phyloP scores from a whole-genome alignment of 1,140 invertebrate species.

The Papilio xuthus region DNA sequence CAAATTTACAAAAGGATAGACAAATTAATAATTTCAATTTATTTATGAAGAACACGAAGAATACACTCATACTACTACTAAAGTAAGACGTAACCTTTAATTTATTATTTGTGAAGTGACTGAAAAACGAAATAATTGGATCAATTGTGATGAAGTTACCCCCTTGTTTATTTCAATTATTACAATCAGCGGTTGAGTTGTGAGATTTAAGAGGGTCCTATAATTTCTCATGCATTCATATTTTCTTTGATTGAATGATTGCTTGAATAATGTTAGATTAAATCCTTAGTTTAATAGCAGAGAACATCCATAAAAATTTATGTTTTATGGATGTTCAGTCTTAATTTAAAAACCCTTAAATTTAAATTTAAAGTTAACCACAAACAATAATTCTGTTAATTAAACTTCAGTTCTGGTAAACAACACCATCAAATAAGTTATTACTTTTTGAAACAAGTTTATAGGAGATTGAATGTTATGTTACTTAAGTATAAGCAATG shows the following conservation, averaged over 20 bases:
- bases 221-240: neutral
- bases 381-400: neutral
- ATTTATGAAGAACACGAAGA: neutral
- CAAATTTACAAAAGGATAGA: too few species aligned
- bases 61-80: neutral
- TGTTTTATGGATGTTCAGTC: too few species aligned
- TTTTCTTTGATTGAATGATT: neutral
- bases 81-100: neutral
- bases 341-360: too few species aligned
- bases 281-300: too few species aligned
- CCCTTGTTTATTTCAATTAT: neutral
- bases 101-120: neutral
- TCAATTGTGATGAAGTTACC: neutral
- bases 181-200: neutral
- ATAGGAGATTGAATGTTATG: neutral
- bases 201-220: neutral
- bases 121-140: neutral
- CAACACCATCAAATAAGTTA: neutral
- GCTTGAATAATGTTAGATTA: too few species aligned
- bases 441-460: neutral
- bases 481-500: slow-evolving; percentile 13
- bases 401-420: neutral
- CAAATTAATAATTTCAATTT: neutral
- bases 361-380: neutral
- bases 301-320: too few species aligned